Percentiles rank a stretch among this genome's conserved stretches.
phyloP scores from a whole-genome alignment of 2,113 vertebrate genomes.

The Australoheros scitulus region DNA sequence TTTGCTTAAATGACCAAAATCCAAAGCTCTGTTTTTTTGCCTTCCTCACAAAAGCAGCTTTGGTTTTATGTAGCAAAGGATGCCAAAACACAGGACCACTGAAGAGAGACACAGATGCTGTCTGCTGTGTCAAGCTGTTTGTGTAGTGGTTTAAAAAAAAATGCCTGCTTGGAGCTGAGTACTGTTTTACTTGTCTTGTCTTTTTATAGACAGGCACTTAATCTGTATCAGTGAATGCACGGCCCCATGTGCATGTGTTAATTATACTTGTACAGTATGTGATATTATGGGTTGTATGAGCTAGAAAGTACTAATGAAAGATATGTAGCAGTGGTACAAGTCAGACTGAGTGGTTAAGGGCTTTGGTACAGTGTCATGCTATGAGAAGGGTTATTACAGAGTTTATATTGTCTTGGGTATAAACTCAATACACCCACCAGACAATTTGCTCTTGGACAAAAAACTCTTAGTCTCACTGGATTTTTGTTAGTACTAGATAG shows the following conservation, averaged over 20 bases:
- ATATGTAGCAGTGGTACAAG: slow-evolving; percentile 1
- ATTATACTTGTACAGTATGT: neutral
- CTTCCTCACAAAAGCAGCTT: slow-evolving; percentile 39
- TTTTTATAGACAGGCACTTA: slow-evolving; percentile 59
- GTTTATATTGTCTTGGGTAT: slow-evolving; percentile 13
- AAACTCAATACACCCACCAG: slow-evolving; percentile 12
- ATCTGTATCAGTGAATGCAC: slow-evolving; percentile 40
- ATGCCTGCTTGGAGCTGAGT: slow-evolving; percentile 59
- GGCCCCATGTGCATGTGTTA: slow-evolving; percentile 2
- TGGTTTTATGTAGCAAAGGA: slow-evolving; percentile 49
- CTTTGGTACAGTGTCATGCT: slow-evolving; percentile 36
- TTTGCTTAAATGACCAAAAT: slow-evolving; percentile 24
- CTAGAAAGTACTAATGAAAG: neutral
- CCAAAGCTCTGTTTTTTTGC: slow-evolving; percentile 26
- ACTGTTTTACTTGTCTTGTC: slow-evolving; percentile 60
- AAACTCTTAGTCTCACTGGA: neutral
- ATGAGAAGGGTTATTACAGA: slow-evolving; percentile 43
- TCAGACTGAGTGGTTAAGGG: slow-evolving; percentile 2
- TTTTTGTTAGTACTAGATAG: neutral
- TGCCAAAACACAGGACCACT: slow-evolving; percentile 26
- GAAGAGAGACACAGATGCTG: slow-evolving; percentile 67
- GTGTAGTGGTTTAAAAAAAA: slow-evolving; percentile 60
- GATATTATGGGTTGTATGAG: neutral
- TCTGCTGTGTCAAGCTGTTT: slow-evolving; percentile 60
- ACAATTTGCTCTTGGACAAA: neutral